A percentile compares a stretch with the other conserved stretches of the same genome.
These are phyloP conservation scores for Maniola jurtina DNA, from an alignment of 1,140 invertebrate genomes.

Conservation along the genomic window DNA sequence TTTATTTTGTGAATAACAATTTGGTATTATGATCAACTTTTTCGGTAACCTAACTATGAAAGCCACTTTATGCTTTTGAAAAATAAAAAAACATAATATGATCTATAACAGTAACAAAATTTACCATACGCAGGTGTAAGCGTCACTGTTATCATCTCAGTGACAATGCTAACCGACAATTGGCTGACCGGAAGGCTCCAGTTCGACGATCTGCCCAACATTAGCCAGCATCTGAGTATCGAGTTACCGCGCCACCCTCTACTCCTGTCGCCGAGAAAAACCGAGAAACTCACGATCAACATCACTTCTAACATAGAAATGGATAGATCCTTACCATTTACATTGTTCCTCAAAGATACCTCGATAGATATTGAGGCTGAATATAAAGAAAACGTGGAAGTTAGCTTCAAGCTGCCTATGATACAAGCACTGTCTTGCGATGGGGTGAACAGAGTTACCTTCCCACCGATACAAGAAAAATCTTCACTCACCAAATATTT, in stretches of 20 bases:
- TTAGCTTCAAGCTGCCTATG: slow-evolving; percentile 59
- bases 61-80: no score
- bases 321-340: slow-evolving; percentile 47
- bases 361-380: slow-evolving; percentile 53
- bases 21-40: no score
- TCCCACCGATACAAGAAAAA: slow-evolving; percentile 54
- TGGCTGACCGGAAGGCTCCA: slow-evolving; percentile 65
- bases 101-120: neutral
- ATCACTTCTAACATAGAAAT: slow-evolving; percentile 65
- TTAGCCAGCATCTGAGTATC: slow-evolving; percentile 45
- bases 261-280: slow-evolving; percentile 61
- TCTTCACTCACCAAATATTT: slow-evolving; percentile 50
- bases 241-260: slow-evolving; percentile 60
- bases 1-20: no score
- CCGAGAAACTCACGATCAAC: slow-evolving; percentile 54
- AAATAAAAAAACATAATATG: no score
- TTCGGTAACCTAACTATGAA: no score
- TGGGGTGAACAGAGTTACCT: slow-evolving; percentile 57
- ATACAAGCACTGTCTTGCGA: slow-evolving; percentile 64
- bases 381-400: slow-evolving; percentile 46
- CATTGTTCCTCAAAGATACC: slow-evolving; percentile 55
- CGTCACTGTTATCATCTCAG: slow-evolving; percentile 42
- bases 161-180: slow-evolving; percentile 55
- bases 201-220: slow-evolving; percentile 45
- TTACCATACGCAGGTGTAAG: slow-evolving; percentile 42